phyloP scores from a whole-genome alignment of 2,888 invertebrate genomes.

The Andrena bucephala region DNA sequence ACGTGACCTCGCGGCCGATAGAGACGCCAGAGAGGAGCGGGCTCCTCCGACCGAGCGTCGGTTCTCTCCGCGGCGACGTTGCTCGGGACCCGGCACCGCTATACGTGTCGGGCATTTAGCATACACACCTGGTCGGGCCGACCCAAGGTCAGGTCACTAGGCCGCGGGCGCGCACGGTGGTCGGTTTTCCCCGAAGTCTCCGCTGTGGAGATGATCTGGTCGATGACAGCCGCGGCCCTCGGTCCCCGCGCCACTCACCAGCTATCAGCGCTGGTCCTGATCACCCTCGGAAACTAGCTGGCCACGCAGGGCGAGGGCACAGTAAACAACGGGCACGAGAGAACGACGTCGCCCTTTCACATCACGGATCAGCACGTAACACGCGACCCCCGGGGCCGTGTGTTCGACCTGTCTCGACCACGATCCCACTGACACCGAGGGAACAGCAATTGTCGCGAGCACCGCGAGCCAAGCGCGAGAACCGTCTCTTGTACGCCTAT shows the following conservation, averaged over 20 bases:
- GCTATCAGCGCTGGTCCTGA: neutral
- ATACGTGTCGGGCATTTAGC: slow-evolving; percentile 54
- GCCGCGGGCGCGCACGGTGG: slow-evolving; percentile 71
- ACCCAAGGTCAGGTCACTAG: slow-evolving; percentile 84
- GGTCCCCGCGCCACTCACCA: neutral
- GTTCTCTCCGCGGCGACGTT: slow-evolving; percentile 5
- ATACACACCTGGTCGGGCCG: slow-evolving; percentile 82
- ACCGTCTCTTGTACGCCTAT: neutral
- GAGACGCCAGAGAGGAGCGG: neutral
- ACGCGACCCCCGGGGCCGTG: neutral
- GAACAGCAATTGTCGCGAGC: neutral
- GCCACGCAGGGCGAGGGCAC: slow-evolving; percentile 1
- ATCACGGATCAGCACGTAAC: slow-evolving; percentile 12
- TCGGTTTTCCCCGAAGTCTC: slow-evolving; percentile 34
- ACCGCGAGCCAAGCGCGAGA: neutral
- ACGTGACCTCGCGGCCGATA: neutral
- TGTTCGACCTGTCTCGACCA: neutral
- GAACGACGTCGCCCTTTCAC: slow-evolving; percentile 43
- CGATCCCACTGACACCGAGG: neutral
- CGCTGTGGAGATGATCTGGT: slow-evolving; percentile 8
- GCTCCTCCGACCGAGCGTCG: neutral
- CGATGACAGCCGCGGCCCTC: slow-evolving; percentile 23
- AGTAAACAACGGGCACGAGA: slow-evolving; percentile 34
- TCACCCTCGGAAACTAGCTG: neutral
- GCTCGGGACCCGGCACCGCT: slow-evolving; percentile 2